Base-by-base conservation (phyloP, 2,888 invertebrate genomes). In the Stictocephala bisonia region DNA sequence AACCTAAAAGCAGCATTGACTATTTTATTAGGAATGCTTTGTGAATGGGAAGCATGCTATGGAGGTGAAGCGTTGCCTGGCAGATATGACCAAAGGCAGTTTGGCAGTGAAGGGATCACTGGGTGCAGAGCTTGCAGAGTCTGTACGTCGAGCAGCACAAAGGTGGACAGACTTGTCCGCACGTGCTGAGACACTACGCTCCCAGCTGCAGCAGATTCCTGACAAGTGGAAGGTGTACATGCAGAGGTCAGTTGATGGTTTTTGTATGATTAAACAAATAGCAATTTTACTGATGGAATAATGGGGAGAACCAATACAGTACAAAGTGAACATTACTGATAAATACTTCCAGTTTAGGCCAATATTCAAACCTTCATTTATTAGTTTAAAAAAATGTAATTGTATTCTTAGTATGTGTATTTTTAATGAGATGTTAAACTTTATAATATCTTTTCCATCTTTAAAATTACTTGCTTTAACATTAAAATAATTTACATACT, bases 191-290 rank as follows among this genome's bases (percentile, higher is more conserved):
- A 87, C 88, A 74, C 88, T 96, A 79, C 88, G 88, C 68, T 86
- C 89, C 77, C 90, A 92, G 74, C 83, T 94, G 68, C 93, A 94
- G 78, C 91, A 95, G 82, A 93, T 97, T 71, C 96, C 96, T 0
- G 93, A 94, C 48, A 93, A 95, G 81, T 97, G 97, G 97, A 91
- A 93, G 72, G 88, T 91, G 0, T 97, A 97, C 80, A 90, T 91
- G 81, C 86, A 88, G 72, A 93, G 91, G 86, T 89, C 81, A 83
- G 81, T 44, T 11, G 64, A 27, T 4, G 18, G n/a, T n/a, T n/a
- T n/a, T n/a, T 35, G 27, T 26, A 50, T 1, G 11, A 2, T 22
- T 41, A 56, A 13, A 7, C n/a, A n/a, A 9, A 6, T 24, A 7
- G n/a, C 9, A 35, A 64, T 67, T 44, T n/a, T n/a, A n/a, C n/a